These are phyloP conservation scores for Octopus sinensis DNA, from an alignment of 1,140 invertebrate genomes.

Conservation along the genomic window DNA sequence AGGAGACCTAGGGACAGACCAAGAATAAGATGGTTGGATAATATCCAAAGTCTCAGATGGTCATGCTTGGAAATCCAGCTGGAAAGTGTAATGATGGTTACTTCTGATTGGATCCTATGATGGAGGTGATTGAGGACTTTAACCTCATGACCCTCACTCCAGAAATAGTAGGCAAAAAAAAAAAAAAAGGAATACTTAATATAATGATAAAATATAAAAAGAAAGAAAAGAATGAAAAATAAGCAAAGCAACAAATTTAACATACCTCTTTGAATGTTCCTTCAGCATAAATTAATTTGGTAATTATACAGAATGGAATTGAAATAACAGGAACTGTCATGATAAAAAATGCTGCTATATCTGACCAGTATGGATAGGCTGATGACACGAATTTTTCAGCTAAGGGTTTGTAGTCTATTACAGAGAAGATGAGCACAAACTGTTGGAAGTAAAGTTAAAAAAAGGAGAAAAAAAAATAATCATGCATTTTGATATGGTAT, in stretches of 20 bases:
- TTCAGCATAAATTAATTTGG: constrained; percentile 27
- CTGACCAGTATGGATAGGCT: constrained; percentile 42
- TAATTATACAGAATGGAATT: constrained; percentile 38
- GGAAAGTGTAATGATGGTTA: too few species aligned
- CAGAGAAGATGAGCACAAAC: constrained; percentile 47
- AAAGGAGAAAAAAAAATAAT: not conserved
- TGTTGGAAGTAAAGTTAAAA: constrained; percentile 29
- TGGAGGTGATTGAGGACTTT: too few species aligned
- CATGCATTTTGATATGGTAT: not conserved
- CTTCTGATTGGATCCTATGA: too few species aligned
- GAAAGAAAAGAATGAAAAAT: not conserved
- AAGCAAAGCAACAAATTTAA: not conserved
- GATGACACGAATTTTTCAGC: constrained; percentile 25
- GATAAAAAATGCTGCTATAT: constrained; percentile 40
- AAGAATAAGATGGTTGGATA: too few species aligned
- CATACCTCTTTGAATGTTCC: constrained; percentile 35
- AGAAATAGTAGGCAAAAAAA: not conserved
- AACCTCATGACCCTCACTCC: too few species aligned
- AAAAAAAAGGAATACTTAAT: not conserved
- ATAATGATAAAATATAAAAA: not conserved
- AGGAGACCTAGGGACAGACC: too few species aligned
- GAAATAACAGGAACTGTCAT: constrained; percentile 33
- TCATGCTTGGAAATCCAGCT: too few species aligned
- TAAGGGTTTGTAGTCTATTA: constrained; percentile 37
- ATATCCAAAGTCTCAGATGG: too few species aligned